Base-by-base conservation (phyloP, 2,797 vertebrate species). In the Sciaenops ocellatus region DNA sequence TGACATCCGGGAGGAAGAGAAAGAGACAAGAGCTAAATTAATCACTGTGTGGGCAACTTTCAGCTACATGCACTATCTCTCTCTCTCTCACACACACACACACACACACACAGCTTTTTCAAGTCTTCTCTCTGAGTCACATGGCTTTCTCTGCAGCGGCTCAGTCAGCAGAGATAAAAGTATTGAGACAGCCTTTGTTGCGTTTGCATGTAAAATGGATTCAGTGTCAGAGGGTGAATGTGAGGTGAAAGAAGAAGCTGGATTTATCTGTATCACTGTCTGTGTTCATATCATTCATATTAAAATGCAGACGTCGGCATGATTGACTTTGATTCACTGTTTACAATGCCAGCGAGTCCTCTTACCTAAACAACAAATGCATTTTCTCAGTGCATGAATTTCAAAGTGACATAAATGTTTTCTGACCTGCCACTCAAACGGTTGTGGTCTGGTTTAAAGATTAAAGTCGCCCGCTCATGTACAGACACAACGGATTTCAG, bases 111-210 rank as follows among this genome's bases (percentile, higher is more conserved):
- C 66, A 60, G 71, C 44, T 78, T 55, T 59, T 72, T 44, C 57
- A 61, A 46, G 52, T 66, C 55, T 20, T 3, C 64, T 3, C 61
- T 48, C 41, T 22, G 70, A 73, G 60, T 75, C 75, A 55, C 65
- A 1, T 62, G 51, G 28, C 16, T 63, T 61, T 16, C 55, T 78
- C 16, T 66, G 68, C 34, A 17, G 46, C 12, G 47, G 61, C 56
- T 70, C 67, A 63, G 79, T 76, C 73, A 30, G 54, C 50, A 50
- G 62, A 80, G 85, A 88, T 80, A 75, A 85, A 78, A 80, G 66
- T 59, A 44, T 22, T 2, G 51, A 57, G 73, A 24, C 70, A 41
- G 54, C 12, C 73, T 79, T 84, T 83, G 81, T 86, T 75, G 57
- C 57, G 64, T 69, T 69, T 67, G 69, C 46, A 50, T 80, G 65